Conservation (phyloP, 2,888 invertebrate genomes). For the Cremastinae sp. region DNA sequence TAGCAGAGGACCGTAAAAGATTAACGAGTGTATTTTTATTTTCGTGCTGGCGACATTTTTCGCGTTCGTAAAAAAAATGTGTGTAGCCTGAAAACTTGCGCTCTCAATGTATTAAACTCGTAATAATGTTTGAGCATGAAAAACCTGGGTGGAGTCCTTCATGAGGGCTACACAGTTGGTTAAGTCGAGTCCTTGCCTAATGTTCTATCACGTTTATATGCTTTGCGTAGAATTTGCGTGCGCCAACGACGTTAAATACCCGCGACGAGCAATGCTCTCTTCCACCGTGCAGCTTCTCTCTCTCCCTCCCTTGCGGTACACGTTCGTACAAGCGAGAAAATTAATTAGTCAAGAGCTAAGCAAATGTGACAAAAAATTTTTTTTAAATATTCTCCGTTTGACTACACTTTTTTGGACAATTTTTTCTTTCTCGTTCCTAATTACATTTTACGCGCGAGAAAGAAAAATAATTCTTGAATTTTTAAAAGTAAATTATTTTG, state of each 20-base stretch:
- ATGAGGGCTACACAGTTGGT: no score
- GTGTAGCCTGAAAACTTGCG: no score
- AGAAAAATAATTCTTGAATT: background rate
- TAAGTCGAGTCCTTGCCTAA: background rate
- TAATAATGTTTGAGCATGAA: conserved; percentile 46
- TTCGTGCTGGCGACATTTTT: no score
- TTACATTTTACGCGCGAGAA: background rate
- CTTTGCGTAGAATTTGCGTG: conserved; percentile 48
- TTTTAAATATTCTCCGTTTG: background rate
- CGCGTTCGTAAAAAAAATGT: no score
- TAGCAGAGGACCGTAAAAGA: no score
- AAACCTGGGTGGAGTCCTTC: conserved; percentile 36
- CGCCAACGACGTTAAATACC: conserved; percentile 52
- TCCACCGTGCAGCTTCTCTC: background rate
- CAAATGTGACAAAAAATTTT: conserved; percentile 10
- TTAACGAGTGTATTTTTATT: no score
- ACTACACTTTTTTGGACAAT: no score
- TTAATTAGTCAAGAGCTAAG: conserved; percentile 47
- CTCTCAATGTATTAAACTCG: no score
- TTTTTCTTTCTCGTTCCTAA: no score
- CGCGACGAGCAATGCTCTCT: conserved; percentile 7
- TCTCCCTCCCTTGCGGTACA: background rate
- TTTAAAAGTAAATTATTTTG: no score
- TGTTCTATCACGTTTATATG: conserved; percentile 18
- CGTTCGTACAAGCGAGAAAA: conserved; percentile 25